Base-by-base conservation (phyloP, 2,888 invertebrate genomes). In the Ochropacha duplaris region DNA sequence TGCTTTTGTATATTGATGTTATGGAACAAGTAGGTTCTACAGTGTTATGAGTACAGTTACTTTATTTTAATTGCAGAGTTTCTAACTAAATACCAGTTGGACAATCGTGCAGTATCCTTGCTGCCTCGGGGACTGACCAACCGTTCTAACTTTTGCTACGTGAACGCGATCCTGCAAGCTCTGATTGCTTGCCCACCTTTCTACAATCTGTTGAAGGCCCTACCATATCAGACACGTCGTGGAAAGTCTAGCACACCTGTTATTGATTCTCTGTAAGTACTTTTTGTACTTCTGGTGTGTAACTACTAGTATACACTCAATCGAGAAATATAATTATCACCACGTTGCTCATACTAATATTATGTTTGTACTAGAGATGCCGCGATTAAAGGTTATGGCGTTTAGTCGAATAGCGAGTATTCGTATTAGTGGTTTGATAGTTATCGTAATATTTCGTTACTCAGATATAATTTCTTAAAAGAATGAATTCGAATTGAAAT, bases 91-190 rank as follows among this genome's bases (percentile, higher is more conserved):
- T 96, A 97, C 81, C 94, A 95, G 76, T 93, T 97, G 73, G 97
- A 97, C 81, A 96, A 96, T 81, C 94, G 95, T 60, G 94, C 96
- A 0, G 95, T 97, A 26, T 95, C 97, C 62, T 92, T 99, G 50
- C 94, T 96, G 76, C 98, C 99, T 0, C 95, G 99, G 55, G 99
- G 99, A 0, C 94, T 99, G 54, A 96, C 96, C 56, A 99, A 99
- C 87, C 96, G 96, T 66, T 97, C 97, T 65, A 99, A 99, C 90
- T 99, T 98, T 89, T 99, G 99, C 91, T 99, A 99, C 81, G 97
- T 99, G 63, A 99, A 99, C 88, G 97, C 99, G 22, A 98, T 98
- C 65, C 92, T 99, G 39, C 98, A 99, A 89, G 98, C 99, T 0
- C 89, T 99, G 69, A 94, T 99, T 31, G 98, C 98, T 14, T 99